A percentile compares a stretch with the other conserved stretches of the same genome.
Evolutionary conservation across 2,113 vertebrate genomes (phyloP).

Genomic region (Dascyllus trimaculatus): DNA sequence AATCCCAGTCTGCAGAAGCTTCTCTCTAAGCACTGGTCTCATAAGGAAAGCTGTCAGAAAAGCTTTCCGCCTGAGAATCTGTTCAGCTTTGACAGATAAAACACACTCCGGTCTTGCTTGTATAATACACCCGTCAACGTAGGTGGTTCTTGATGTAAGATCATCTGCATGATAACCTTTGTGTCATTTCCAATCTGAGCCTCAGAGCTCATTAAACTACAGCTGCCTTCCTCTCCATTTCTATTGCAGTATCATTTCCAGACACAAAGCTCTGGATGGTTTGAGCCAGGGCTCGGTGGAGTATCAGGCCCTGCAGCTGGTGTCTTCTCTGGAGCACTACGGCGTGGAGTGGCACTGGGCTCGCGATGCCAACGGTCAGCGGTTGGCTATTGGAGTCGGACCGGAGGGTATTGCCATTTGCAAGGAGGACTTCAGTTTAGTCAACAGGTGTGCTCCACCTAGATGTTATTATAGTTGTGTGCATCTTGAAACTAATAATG

Average conservation of each 20-base stretch:
- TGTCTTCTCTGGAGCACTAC: slow-evolving; percentile 93
- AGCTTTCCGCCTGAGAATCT: background rate
- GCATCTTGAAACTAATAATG: no score
- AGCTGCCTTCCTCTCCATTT: background rate
- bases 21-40: slow-evolving; percentile 7
- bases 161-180: background rate
- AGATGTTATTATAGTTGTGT: background rate
- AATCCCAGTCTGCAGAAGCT: background rate
- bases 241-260: slow-evolving; percentile 87
- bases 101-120: background rate
- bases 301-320: slow-evolving; percentile 95
- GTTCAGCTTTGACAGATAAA: slow-evolving; percentile 3
- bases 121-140: background rate
- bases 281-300: slow-evolving; percentile 90
- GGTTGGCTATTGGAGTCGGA: slow-evolving; percentile 93
- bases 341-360: slow-evolving; percentile 97
- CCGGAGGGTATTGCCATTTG: slow-evolving; percentile 95
- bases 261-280: slow-evolving; percentile 93
- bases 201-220: background rate
- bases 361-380: slow-evolving; percentile 91
- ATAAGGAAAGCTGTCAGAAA: slow-evolving; percentile 15
- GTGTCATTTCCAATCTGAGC: background rate
- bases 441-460: slow-evolving; percentile 88
- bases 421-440: slow-evolving; percentile 92
- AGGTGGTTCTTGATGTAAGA: background rate